Conservation (phyloP, 2,113 vertebrate genomes). For the Myanophis thanlyinensis region DNA sequence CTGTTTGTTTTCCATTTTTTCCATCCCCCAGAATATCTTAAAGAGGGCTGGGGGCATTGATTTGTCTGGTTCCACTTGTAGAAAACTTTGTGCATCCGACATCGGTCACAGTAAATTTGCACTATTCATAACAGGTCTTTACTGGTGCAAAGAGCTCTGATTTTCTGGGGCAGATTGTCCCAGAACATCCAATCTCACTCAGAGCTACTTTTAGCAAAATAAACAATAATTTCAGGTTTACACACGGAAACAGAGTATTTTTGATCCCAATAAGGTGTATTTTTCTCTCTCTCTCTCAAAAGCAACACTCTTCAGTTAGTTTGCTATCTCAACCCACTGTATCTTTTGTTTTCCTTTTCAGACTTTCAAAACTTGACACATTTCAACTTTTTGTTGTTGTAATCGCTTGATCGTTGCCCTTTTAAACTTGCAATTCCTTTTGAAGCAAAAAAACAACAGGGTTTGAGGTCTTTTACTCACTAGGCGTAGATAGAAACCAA, state of each 20-base stretch:
- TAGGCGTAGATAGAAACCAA: slow-evolving; percentile 64
- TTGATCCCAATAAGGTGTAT: not conserved
- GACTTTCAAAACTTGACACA: slow-evolving; percentile 46
- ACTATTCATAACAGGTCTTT: not conserved
- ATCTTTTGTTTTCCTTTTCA: slow-evolving; percentile 43
- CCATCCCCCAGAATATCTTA: not conserved
- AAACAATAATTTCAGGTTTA: not conserved
- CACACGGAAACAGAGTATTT: not conserved
- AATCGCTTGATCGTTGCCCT: slow-evolving; percentile 21
- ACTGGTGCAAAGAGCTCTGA: not conserved
- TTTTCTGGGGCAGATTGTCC: not conserved
- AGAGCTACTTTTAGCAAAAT: not conserved
- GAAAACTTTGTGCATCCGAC: too few species aligned
- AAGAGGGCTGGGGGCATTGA: not conserved
- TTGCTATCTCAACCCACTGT: slow-evolving; percentile 59
- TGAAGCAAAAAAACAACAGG: slow-evolving; percentile 59
- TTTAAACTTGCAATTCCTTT: slow-evolving; percentile 57
- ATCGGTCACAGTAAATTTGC: not conserved
- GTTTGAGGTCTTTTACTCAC: slow-evolving; percentile 48
- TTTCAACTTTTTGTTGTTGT: slow-evolving; percentile 31
- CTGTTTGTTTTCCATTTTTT: not conserved
- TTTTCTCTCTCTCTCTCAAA: not conserved
- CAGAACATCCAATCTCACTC: not conserved
- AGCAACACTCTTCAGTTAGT: slow-evolving; percentile 12
- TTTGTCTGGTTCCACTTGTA: not conserved